Evolutionary conservation across 2,888 invertebrate species (phyloP).

Genomic region (Pasiphila rectangulata): DNA sequence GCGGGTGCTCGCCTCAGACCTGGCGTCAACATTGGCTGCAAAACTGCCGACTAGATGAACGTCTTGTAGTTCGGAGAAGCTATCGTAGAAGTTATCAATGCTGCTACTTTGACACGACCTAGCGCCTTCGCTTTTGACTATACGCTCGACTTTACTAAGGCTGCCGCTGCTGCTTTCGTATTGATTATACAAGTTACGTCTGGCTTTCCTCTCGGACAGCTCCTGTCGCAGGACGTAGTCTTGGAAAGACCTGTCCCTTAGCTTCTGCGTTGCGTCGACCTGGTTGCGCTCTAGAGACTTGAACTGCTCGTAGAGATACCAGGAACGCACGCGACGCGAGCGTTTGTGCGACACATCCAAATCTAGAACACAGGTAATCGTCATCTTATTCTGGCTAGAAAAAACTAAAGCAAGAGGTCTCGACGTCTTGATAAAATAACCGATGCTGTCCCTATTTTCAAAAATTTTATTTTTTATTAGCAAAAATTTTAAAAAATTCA

Average conservation of each 20-base stretch:
- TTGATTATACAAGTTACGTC: slow-evolving; percentile 55
- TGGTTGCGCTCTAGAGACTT: slow-evolving; percentile 66
- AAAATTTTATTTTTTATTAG: no score
- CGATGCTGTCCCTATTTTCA: no score
- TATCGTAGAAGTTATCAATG: slow-evolving; percentile 57
- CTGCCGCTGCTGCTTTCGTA: slow-evolving; percentile 43
- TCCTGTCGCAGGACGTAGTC: slow-evolving; percentile 60
- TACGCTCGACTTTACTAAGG: slow-evolving; percentile 41
- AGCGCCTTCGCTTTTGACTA: slow-evolving; percentile 35
- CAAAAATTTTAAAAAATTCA: no score
- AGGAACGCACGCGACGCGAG: slow-evolving; percentile 64
- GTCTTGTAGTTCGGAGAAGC: slow-evolving; percentile 51
- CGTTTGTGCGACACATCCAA: slow-evolving; percentile 52
- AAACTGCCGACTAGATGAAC: slow-evolving; percentile 36
- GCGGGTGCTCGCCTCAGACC: slow-evolving; percentile 34
- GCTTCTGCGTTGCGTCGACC: slow-evolving; percentile 55
- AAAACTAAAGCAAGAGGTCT: no score
- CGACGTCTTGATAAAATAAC: no score
- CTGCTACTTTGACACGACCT: slow-evolving; percentile 41
- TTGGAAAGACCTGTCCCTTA: slow-evolving; percentile 59
- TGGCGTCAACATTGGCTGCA: slow-evolving; percentile 23
- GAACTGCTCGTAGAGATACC: slow-evolving; percentile 73
- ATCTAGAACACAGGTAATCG: slow-evolving; percentile 42
- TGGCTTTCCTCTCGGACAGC: slow-evolving; percentile 55
- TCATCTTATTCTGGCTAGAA: no score